phyloP scores from a whole-genome alignment of 2,888 invertebrate species.

The Leptura quadrifasciata region DNA sequence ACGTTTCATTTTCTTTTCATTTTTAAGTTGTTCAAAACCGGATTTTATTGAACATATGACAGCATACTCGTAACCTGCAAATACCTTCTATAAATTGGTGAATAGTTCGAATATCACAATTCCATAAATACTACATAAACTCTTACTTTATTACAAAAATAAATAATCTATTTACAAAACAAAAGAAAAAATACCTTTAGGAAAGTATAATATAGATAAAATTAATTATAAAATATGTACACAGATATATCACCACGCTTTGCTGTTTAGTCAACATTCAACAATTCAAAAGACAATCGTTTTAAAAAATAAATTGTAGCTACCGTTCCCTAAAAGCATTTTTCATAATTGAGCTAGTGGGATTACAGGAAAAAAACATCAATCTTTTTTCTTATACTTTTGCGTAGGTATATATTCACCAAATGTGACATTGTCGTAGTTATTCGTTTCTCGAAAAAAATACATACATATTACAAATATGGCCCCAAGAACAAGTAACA shows the following conservation, averaged over 20 bases:
- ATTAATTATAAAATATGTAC: background rate
- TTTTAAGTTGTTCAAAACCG: slow-evolving; percentile 38
- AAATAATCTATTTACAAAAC: slow-evolving; percentile 16
- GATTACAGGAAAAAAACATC: background rate
- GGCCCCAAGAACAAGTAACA: slow-evolving; percentile 41
- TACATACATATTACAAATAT: slow-evolving; percentile 44
- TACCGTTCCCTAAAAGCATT: slow-evolving; percentile 8
- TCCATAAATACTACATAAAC: slow-evolving; percentile 15
- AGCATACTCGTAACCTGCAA: slow-evolving; percentile 41
- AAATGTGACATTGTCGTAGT: slow-evolving; percentile 38
- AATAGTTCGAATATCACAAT: slow-evolving; percentile 2
- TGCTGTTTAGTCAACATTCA: background rate
- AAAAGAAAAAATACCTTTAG: slow-evolving; percentile 19
- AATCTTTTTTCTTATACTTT: slow-evolving; percentile 5
- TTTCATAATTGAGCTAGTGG: slow-evolving; percentile 14
- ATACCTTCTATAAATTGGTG: slow-evolving; percentile 5
- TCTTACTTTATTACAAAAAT: slow-evolving; percentile 38
- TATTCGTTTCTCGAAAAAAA: slow-evolving; percentile 17
- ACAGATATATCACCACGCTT: background rate
- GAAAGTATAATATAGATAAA: slow-evolving; percentile 13
- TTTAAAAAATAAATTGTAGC: no score
- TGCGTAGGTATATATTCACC: background rate
- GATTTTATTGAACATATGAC: slow-evolving; percentile 24
- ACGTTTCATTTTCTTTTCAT: slow-evolving; percentile 14
- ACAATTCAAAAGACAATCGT: no score